These are phyloP conservation scores for cat (Felis catus) DNA, from an alignment of 2,113 vertebrate species.

Conservation along the genomic window F.catus_Fca126_mat1.0 CM031419.1:171182501-171183000, in stretches of 20 bases:
- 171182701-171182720: neutral
- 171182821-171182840: neutral
- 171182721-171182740: neutral
- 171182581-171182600: neutral
- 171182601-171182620: neutral
- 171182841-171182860: neutral
- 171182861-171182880: neutral
- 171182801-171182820: neutral
- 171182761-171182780: neutral
- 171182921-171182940: neutral
- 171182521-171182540: neutral
- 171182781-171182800: neutral
- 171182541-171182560: neutral
- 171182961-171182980: neutral
- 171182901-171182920: neutral
- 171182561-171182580: neutral
- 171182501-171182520: neutral
- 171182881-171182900: neutral
- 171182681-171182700: neutral
- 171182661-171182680: neutral
- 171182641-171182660: neutral
- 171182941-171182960: neutral
- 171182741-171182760: neutral
- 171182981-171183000: neutral
- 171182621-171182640: neutral